Conservation (phyloP, 2,113 vertebrate species). For the Neolamprologus brichardi region DNA sequence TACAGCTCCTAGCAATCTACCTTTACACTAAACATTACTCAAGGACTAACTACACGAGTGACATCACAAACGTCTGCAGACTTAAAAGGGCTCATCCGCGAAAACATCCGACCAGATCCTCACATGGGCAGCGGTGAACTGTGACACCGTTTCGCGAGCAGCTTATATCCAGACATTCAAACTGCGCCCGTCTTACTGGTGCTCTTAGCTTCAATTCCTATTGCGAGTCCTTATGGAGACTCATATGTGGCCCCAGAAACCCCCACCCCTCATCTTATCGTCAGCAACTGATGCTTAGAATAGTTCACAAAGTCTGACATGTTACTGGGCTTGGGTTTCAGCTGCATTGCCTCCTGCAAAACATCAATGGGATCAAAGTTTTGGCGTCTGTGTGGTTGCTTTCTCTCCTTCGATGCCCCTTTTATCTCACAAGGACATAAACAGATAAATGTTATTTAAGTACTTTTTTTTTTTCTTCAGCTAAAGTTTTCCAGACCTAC, state of each 20-base stretch:
- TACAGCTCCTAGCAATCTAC: conserved; percentile 53
- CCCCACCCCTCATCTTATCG: conserved; percentile 53
- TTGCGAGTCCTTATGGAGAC: conserved; percentile 55
- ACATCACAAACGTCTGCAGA: background rate
- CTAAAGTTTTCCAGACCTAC: background rate
- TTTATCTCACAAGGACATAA: conserved; percentile 38
- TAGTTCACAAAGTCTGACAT: conserved; percentile 78
- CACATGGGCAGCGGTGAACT: background rate
- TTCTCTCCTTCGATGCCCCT: conserved; percentile 20
- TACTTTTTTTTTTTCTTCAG: conserved; percentile 6
- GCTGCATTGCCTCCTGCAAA: conserved; percentile 63
- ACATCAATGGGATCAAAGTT: conserved; percentile 72
- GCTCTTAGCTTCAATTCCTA: conserved; percentile 36
- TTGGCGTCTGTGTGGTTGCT: conserved; percentile 35
- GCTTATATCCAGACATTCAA: conserved; percentile 37
- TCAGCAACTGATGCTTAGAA: conserved; percentile 79
- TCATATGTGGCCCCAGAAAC: conserved; percentile 36
- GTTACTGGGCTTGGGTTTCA: conserved; percentile 77
- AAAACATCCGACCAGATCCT: background rate
- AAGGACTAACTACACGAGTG: background rate
- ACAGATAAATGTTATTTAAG: conserved; percentile 25
- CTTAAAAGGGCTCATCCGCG: background rate
- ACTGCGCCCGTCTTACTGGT: conserved; percentile 16
- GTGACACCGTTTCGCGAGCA: background rate
- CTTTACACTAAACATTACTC: conserved; percentile 26